Percentiles rank a stretch among this genome's conserved stretches.
phyloP scores from a whole-genome alignment of 2,888 invertebrate genomes.

The Apodemia duryi region DNA sequence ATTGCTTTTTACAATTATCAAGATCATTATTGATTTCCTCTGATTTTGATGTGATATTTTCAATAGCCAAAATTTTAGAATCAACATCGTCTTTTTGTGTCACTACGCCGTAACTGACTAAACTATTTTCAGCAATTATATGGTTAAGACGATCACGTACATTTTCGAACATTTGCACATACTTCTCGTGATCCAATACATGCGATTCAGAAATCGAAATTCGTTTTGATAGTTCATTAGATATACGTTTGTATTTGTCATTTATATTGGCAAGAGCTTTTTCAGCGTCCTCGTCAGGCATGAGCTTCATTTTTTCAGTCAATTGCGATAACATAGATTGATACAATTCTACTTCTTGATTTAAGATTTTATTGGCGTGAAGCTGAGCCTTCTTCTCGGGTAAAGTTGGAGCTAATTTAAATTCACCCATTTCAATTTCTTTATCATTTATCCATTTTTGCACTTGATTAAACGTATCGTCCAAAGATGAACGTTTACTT shows the following conservation, averaged over 20 bases:
- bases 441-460: constrained; percentile 92
- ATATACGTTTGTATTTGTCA: constrained; percentile 83
- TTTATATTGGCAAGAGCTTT: constrained; percentile 86
- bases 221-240: constrained; percentile 83
- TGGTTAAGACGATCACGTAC: constrained; percentile 90
- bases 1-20: too few relatives aligned
- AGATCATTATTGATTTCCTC: constrained; percentile 86
- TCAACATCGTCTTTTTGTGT: constrained; percentile 89
- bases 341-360: constrained; percentile 92
- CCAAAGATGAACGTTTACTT: constrained; percentile 94
- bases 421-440: constrained; percentile 84
- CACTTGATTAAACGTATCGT: constrained; percentile 93
- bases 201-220: constrained; percentile 84
- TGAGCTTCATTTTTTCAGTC: constrained; percentile 87
- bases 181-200: constrained; percentile 90
- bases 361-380: constrained; percentile 87
- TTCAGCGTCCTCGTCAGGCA: constrained; percentile 89
- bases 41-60: constrained; percentile 86
- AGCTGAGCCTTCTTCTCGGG: constrained; percentile 93
- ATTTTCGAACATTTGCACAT: constrained; percentile 89
- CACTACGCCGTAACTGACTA: constrained; percentile 87
- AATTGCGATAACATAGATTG: constrained; percentile 91
- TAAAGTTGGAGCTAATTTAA: constrained; percentile 87
- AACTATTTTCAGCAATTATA: constrained; percentile 87
- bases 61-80: constrained; percentile 85